Evolutionary conservation across 2,113 vertebrate species (phyloP), one percentile per base, ranked within the genome.

Genomic region (Crotalus viridis): DNA sequence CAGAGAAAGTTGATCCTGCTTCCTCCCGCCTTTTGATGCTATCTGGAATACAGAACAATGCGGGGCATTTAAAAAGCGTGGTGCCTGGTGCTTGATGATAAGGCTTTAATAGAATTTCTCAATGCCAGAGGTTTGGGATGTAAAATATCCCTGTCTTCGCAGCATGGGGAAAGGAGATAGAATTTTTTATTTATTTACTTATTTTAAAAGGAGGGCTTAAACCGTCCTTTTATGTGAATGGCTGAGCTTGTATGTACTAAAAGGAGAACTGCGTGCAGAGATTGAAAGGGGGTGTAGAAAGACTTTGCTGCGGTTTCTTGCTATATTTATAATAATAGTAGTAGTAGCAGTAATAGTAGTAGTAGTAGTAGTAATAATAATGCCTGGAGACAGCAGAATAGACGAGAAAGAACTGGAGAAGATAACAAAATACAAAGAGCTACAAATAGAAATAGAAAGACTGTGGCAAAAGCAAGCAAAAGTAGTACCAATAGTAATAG

Each of bases 21-120:
- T 94, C 28, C 94, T 96, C 97, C 97, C 97, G 97, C 97, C 98
- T 98, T 98, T 97, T 97, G 98, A 99, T 98, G 97, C 98, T 97
- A 98, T 98, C 98, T 96, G 94, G 97, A 97, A 97, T 95, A 96
- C 96, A 97, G 98, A 98, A 99, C 99, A 99, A 99, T 99, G 97
- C 98, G 95, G 97, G 94, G 97, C 97, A 94, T 97, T 55, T 97
- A 98, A 98, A 98, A 98, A 98, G 98, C 97, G 95, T 93, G 52
- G 57, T 97, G 98, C 97, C 99, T 99, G 99, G 98, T 97, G 98
- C 97, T 97, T 97, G 97, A 97, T 97, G 98, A 99, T 99, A 99
- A 99, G 98, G 97, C 97, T 98, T 99, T 98, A 98, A 98, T 98
- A 99, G 98, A 99, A 99, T 99, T 98, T 98, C 98, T 98, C 98